These are phyloP conservation scores for Mythimna albipuncta DNA, from an alignment of 2,888 invertebrate genomes.

Conservation along the genomic window DNA sequence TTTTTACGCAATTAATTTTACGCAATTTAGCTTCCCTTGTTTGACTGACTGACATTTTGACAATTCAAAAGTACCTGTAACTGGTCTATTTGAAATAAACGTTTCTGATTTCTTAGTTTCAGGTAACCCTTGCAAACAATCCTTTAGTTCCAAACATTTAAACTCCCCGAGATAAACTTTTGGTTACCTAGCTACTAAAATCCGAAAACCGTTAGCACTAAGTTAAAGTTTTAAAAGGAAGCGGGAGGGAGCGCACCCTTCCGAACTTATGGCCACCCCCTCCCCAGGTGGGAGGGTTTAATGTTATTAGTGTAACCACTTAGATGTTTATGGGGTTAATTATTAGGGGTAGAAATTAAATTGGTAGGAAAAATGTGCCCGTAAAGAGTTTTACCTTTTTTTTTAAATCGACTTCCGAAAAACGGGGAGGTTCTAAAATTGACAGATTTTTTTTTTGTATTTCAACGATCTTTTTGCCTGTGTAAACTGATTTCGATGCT, in stretches of 20 bases:
- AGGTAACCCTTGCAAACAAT: too few relatives aligned
- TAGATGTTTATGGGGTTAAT: constrained; percentile 29
- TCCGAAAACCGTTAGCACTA: constrained; percentile 15
- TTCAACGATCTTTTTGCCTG: too few relatives aligned
- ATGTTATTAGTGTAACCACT: constrained; percentile 41
- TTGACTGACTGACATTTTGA: too few relatives aligned
- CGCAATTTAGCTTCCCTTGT: too few relatives aligned
- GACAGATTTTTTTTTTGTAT: too few relatives aligned
- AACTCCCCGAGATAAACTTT: constrained; percentile 1
- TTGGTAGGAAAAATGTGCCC: background rate
- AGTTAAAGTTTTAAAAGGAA: constrained; percentile 53
- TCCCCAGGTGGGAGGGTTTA: constrained; percentile 22
- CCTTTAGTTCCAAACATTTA: background rate
- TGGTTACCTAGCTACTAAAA: constrained; percentile 17
- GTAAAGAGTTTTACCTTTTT: background rate
- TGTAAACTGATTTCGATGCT: too few relatives aligned
- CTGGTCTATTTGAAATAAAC: too few relatives aligned
- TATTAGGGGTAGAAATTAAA: background rate
- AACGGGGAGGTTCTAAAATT: too few relatives aligned
- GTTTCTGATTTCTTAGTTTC: too few relatives aligned
- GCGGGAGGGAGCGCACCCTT: constrained; percentile 22
- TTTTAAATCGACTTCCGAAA: too few relatives aligned
- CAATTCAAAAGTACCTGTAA: too few relatives aligned
- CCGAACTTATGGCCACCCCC: constrained; percentile 20
- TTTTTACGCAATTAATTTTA: too few relatives aligned